phyloP scores from a whole-genome alignment of 2,113 vertebrate species.

The Siphamia tubifer region DNA sequence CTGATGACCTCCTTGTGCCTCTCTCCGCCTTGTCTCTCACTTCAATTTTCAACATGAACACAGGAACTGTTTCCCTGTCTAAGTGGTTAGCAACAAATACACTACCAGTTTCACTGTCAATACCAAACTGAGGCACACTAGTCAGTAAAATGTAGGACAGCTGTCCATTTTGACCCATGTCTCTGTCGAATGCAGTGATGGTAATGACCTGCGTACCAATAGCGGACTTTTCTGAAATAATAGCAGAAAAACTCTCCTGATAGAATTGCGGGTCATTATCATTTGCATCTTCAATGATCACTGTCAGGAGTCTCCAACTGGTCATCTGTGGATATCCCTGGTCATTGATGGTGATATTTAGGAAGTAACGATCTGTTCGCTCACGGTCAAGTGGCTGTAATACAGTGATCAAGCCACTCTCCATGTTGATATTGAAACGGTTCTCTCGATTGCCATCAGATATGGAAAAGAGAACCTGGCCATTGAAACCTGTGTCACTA shows the following conservation, averaged over 20 bases:
- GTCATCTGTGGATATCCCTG: conserved; percentile 89
- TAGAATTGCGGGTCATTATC: conserved; percentile 91
- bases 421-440: conserved; percentile 91
- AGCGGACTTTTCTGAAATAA: conserved; percentile 86
- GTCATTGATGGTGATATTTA: conserved; percentile 96
- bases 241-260: conserved; percentile 84
- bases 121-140: conserved; percentile 85
- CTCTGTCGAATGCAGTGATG: conserved; percentile 89
- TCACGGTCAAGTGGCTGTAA: conserved; percentile 93
- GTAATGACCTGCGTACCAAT: conserved; percentile 89
- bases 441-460: conserved; percentile 90
- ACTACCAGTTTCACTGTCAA: conserved; percentile 89
- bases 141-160: conserved; percentile 88
- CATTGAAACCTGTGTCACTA: conserved; percentile 91
- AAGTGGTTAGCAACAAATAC: conserved; percentile 87
- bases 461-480: conserved; percentile 89
- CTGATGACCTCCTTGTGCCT: conserved; percentile 85
- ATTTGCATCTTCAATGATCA: conserved; percentile 92
- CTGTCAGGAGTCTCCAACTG: conserved; percentile 88
- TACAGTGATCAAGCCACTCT: conserved; percentile 87
- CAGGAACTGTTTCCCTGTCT: conserved; percentile 87
- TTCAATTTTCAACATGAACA: conserved; percentile 89
- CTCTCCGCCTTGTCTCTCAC: conserved; percentile 89
- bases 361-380: conserved; percentile 87
- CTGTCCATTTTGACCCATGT: conserved; percentile 87